Evolutionary conservation across 2,888 invertebrate species (phyloP).

Genomic region (Selenia dentaria): DNA sequence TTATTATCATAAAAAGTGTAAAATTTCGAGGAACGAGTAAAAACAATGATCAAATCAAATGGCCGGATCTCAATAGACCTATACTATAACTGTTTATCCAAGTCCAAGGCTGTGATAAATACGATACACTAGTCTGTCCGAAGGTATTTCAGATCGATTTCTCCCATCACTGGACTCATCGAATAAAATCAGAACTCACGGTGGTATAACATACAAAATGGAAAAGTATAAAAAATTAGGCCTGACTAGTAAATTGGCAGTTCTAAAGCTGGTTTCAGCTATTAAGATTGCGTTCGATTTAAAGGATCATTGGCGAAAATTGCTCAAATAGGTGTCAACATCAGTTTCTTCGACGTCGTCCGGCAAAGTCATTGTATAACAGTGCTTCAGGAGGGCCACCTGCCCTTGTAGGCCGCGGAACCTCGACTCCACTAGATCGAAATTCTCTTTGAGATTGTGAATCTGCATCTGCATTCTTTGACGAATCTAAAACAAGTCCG

Average conservation of each 20-base stretch:
- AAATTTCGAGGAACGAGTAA: constrained; percentile 14
- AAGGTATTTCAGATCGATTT: too few species aligned
- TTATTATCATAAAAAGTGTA: constrained; percentile 19
- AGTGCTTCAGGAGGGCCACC: constrained; percentile 84
- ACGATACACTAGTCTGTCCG: too few species aligned
- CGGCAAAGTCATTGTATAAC: constrained; percentile 55
- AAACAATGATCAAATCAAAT: constrained; percentile 15
- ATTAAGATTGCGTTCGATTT: neutral
- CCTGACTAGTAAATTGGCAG: too few species aligned
- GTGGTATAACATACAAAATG: too few species aligned
- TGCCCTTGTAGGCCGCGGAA: constrained; percentile 87
- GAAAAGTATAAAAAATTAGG: too few species aligned
- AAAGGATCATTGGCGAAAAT: neutral
- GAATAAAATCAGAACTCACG: too few species aligned
- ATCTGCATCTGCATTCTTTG: constrained; percentile 89
- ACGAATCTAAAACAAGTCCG: constrained; percentile 81
- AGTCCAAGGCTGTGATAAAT: too few species aligned
- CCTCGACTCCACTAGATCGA: constrained; percentile 87
- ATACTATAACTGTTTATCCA: neutral
- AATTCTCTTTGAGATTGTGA: constrained; percentile 87
- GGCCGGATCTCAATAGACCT: constrained; percentile 14
- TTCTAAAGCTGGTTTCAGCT: too few species aligned
- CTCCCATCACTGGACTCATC: too few species aligned
- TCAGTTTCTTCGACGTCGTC: constrained; percentile 48
- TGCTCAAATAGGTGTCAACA: neutral